Percentiles rank a stretch among this genome's conserved stretches.
Conservation (phyloP, 1,140 invertebrate species). For the Ctenoplectra terminalis region DNA sequence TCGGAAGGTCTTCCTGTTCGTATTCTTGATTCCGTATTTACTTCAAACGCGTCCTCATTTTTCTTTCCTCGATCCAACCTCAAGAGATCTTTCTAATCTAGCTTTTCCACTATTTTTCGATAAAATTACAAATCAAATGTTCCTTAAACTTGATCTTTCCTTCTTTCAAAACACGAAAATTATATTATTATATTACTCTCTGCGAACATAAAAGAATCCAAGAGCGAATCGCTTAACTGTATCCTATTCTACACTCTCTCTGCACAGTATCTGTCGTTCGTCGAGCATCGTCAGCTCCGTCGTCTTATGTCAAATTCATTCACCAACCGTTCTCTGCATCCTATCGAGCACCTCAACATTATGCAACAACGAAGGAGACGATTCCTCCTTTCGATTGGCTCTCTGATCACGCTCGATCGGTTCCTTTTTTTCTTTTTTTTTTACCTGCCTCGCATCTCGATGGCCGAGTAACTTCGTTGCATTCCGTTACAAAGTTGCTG, state of each 20-base stretch:
- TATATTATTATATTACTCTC: too few relatives aligned
- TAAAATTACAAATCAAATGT: too few relatives aligned
- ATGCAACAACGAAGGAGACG: background rate
- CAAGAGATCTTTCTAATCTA: too few relatives aligned
- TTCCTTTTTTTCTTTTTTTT: background rate
- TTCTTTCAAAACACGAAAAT: too few relatives aligned
- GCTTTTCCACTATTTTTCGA: too few relatives aligned
- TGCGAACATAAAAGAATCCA: too few relatives aligned
- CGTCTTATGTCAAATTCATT: background rate
- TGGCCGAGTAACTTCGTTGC: background rate
- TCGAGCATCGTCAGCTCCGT: background rate
- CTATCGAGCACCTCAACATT: background rate
- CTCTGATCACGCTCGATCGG: slow-evolving; percentile 5
- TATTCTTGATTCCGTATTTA: too few relatives aligned
- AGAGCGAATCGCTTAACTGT: too few relatives aligned
- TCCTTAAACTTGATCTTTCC: too few relatives aligned
- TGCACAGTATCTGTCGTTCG: background rate
- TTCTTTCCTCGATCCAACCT: background rate
- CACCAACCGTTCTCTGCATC: background rate
- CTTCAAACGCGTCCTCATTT: too few relatives aligned
- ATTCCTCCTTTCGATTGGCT: background rate
- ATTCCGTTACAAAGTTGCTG: slow-evolving; percentile 21
- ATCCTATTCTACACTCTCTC: too few relatives aligned
- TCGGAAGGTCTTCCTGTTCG: too few relatives aligned
- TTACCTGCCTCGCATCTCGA: background rate